Percentiles rank a stretch among this genome's conserved stretches.
phyloP scores from a whole-genome alignment of 2,797 vertebrate genomes.

The Cyprinodon diabolis region DNA sequence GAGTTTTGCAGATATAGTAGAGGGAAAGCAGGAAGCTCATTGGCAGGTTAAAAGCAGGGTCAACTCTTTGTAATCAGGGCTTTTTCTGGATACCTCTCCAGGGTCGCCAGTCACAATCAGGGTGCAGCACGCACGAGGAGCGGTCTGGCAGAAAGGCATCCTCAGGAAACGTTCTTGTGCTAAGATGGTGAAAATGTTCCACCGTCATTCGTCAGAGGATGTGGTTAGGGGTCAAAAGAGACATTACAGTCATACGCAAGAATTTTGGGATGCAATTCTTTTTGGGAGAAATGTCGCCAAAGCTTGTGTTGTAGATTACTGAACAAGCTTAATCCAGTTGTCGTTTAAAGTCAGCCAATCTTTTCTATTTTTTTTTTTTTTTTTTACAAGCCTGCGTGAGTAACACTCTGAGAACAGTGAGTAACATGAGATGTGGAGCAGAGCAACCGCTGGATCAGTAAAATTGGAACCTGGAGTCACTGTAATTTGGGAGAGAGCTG shows the following conservation, averaged over 20 bases:
- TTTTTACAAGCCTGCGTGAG: conserved; percentile 70
- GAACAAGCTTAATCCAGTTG: conserved; percentile 52
- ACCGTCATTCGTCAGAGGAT: conserved; percentile 62
- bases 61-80: conserved; percentile 43
- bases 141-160: conserved; percentile 40
- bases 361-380: conserved; percentile 22
- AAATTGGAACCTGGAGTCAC: conserved; percentile 78
- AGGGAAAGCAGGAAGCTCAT: conserved; percentile 52
- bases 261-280: not conserved
- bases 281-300: conserved; percentile 10
- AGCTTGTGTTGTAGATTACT: conserved; percentile 30
- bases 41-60: conserved; percentile 63
- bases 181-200: conserved; percentile 64
- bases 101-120: conserved; percentile 55
- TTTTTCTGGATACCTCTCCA: conserved; percentile 57
- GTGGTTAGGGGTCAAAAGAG: conserved; percentile 58
- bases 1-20: not conserved
- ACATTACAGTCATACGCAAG: not conserved
- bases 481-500: conserved; percentile 80
- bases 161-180: conserved; percentile 59
- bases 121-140: conserved; percentile 19
- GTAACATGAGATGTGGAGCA: conserved; percentile 79
- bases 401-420: conserved; percentile 71
- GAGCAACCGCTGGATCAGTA: conserved; percentile 80
- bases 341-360: conserved; percentile 59